phyloP scores from a whole-genome alignment of 2,113 vertebrate species.

The Coptodon rendalli region DNA sequence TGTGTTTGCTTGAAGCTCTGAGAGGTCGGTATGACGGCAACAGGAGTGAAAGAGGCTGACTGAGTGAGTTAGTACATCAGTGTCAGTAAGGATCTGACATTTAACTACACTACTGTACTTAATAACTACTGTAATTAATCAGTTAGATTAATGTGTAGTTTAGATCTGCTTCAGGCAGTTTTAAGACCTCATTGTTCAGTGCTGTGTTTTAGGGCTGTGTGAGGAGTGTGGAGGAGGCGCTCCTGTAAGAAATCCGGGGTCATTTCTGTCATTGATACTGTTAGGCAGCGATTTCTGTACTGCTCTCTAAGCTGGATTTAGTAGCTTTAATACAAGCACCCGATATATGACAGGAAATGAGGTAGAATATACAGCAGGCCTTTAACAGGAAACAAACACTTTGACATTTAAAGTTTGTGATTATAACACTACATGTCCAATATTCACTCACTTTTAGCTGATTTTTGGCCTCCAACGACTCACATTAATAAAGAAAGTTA shows the following conservation, averaged over 20 bases:
- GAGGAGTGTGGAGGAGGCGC: background rate
- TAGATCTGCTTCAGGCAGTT: background rate
- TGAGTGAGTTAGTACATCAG: background rate
- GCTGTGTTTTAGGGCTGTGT: background rate
- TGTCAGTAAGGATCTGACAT: background rate
- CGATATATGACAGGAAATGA: background rate
- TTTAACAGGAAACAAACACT: background rate
- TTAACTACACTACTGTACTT: no score
- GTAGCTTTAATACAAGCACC: background rate
- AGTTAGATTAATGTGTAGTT: background rate
- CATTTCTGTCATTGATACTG: background rate
- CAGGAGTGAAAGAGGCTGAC: background rate
- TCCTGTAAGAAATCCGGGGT: background rate
- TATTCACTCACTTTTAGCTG: background rate
- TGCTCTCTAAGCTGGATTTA: background rate
- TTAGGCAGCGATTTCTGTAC: background rate
- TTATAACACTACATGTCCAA: background rate
- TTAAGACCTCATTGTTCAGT: background rate
- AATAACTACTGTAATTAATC: background rate
- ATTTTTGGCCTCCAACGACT: background rate
- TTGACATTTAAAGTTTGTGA: background rate
- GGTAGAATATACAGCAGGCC: background rate
- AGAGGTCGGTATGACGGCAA: fast-evolving
- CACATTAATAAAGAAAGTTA: background rate
- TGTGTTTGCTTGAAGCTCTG: background rate